Conservation (phyloP, 2,113 vertebrate genomes). For the Fregata magnificens region DNA sequence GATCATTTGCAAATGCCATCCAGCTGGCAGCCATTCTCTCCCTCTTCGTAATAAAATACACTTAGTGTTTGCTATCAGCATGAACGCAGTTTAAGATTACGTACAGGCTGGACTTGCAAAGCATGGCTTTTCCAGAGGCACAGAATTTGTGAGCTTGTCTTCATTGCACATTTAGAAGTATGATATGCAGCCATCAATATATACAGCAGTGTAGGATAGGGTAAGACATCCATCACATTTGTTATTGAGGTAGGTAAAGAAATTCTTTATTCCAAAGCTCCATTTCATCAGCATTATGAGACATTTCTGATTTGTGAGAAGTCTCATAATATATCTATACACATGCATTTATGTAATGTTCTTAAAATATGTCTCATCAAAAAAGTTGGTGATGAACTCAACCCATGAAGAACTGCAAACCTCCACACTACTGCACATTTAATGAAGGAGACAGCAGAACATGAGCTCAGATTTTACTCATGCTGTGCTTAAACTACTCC, state of each 20-base stretch:
- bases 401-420: not conserved
- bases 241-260: not conserved
- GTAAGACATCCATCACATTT: not conserved
- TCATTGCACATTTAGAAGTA: not conserved
- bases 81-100: not conserved
- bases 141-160: not conserved
- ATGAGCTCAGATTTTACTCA: not conserved
- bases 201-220: not conserved
- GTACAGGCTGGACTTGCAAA: not conserved
- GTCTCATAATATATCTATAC: not conserved
- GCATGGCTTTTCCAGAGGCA: not conserved
- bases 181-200: not conserved
- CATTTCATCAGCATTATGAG: not conserved
- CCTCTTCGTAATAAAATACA: not conserved
- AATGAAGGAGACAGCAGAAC: not conserved
- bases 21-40: not conserved
- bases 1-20: not conserved
- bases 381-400: not conserved
- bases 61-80: not conserved
- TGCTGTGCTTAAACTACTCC: not conserved
- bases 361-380: not conserved
- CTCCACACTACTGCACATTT: not conserved
- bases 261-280: not conserved
- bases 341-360: not conserved
- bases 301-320: not conserved